phyloP scores from a whole-genome alignment of 2,888 invertebrate genomes.

The Taphrorychus bicolor region DNA sequence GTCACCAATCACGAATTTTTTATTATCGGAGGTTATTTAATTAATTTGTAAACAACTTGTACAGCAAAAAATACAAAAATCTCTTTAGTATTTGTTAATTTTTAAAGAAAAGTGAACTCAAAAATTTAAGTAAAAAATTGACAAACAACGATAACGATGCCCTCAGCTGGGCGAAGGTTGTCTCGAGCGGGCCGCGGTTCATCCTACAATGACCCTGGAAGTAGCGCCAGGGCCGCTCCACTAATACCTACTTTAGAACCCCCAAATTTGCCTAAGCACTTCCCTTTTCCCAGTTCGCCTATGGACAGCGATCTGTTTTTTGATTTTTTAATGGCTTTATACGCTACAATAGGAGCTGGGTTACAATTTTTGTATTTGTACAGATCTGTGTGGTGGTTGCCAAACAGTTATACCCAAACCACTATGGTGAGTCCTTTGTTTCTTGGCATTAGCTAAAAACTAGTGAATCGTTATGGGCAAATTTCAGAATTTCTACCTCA shows the following conservation, averaged over 20 bases:
- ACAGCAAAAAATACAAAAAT: too few relatives aligned
- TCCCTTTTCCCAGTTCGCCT: slow-evolving; percentile 80
- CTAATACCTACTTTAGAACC: slow-evolving; percentile 53
- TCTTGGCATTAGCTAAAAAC: background rate
- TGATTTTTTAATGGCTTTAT: slow-evolving; percentile 84
- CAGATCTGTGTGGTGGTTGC: slow-evolving; percentile 96
- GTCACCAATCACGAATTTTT: too few relatives aligned
- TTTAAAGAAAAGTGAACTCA: background rate
- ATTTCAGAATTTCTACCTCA: slow-evolving; percentile 92
- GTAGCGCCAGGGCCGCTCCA: background rate
- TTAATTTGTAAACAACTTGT: too few relatives aligned
- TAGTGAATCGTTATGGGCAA: background rate
- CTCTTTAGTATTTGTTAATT: background rate
- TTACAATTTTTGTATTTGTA: slow-evolving; percentile 95
- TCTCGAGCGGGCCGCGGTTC: slow-evolving; percentile 19
- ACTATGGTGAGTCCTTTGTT: slow-evolving; percentile 81
- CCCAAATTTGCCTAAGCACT: slow-evolving; percentile 75
- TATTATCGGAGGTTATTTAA: too few relatives aligned
- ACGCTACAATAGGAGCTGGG: slow-evolving; percentile 78
- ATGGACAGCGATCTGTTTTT: slow-evolving; percentile 83
- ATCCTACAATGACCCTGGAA: slow-evolving; percentile 12
- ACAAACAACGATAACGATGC: slow-evolving; percentile 22
- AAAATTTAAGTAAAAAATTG: slow-evolving; percentile 3
- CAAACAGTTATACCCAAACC: slow-evolving; percentile 87
- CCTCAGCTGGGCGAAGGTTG: slow-evolving; percentile 28